Evolutionary conservation across 2,797 vertebrate species (phyloP).

Genomic region (Phataginus tricuspis): DNA sequence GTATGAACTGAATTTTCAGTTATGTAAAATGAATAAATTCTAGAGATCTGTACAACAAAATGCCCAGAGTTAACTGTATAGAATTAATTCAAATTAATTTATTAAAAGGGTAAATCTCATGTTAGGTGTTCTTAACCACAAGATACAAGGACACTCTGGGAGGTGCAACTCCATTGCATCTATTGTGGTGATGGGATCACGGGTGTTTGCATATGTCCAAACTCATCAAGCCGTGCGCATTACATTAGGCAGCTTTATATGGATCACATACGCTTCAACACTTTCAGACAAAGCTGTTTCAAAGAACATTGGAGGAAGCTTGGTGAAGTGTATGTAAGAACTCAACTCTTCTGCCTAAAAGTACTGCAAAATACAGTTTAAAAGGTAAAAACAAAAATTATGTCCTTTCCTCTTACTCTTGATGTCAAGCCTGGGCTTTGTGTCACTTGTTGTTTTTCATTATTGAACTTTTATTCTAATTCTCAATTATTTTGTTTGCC

Average conservation of each 20-base stretch:
- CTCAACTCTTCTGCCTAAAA: neutral
- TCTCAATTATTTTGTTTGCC: neutral
- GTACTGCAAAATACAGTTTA: neutral
- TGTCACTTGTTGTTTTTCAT: neutral
- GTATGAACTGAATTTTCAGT: neutral
- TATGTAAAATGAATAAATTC: neutral
- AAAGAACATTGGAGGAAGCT: neutral
- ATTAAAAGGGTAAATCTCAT: neutral
- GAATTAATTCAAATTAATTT: neutral
- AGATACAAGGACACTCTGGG: neutral
- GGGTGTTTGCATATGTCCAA: neutral
- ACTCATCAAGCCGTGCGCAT: neutral
- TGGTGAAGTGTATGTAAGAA: neutral
- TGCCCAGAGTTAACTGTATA: neutral
- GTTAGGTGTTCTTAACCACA: neutral
- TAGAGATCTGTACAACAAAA: neutral
- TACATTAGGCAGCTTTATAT: too few relatives aligned
- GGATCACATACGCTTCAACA: neutral
- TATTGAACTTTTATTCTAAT: neutral
- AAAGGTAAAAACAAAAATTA: neutral
- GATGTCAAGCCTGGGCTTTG: neutral
- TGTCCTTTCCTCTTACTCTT: neutral
- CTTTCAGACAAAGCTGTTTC: too few relatives aligned
- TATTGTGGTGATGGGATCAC: neutral
- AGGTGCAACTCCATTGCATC: neutral